These are phyloP conservation scores for Alloplasta piceator DNA, from an alignment of 2,888 invertebrate species.

Conservation along the genomic window DNA sequence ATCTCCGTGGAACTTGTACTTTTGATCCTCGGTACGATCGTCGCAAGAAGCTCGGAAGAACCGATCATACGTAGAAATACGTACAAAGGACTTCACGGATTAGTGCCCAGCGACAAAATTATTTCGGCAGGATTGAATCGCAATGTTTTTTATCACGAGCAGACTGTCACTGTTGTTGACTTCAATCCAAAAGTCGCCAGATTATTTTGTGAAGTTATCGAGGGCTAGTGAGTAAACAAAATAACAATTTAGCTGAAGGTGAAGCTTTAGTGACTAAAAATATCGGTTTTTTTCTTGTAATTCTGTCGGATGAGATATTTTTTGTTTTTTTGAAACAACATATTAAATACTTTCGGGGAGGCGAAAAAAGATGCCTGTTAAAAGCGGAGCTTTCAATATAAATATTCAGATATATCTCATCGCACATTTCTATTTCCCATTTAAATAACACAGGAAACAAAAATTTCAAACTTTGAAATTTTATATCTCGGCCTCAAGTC, in stretches of 20 bases:
- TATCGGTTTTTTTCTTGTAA: background rate
- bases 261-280: too few relatives aligned
- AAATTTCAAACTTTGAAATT: too few relatives aligned
- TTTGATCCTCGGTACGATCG: conserved; percentile 58
- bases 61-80: conserved; percentile 71
- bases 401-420: too few relatives aligned
- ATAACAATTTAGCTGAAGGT: background rate
- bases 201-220: conserved; percentile 92
- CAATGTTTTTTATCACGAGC: conserved; percentile 90
- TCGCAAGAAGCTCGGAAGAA: conserved; percentile 67
- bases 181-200: conserved; percentile 89
- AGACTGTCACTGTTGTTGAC: conserved; percentile 93
- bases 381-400: too few relatives aligned
- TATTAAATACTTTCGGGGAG: too few relatives aligned
- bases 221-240: conserved; percentile 90
- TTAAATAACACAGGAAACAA: too few relatives aligned
- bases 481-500: too few relatives aligned
- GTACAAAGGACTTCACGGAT: conserved; percentile 75
- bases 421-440: too few relatives aligned
- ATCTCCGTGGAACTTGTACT: conserved; percentile 59
- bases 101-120: conserved; percentile 54
- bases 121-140: conserved; percentile 66
- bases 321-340: too few relatives aligned
- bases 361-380: too few relatives aligned
- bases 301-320: too few relatives aligned